phyloP scores from a whole-genome alignment of 2,113 vertebrate genomes.

The Pterocles burchelli region DNA sequence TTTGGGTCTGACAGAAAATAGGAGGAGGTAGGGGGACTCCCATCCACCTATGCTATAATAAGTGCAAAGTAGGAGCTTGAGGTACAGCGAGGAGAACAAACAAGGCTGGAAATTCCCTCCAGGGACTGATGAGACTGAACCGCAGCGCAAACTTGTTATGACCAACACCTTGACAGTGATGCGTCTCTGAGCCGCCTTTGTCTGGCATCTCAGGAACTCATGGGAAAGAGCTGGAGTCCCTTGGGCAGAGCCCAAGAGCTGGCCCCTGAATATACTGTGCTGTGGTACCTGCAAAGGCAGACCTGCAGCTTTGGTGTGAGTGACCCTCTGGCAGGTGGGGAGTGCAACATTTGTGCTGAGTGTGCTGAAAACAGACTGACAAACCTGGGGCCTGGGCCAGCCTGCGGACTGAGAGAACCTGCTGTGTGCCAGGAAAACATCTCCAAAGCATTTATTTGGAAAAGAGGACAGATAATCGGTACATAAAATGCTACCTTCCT shows the following conservation, averaged over 20 bases:
- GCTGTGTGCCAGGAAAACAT: background rate
- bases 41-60: background rate
- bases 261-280: background rate
- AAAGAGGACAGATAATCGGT: background rate
- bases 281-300: background rate
- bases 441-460: background rate
- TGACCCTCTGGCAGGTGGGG: background rate
- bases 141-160: background rate
- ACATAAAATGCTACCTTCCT: background rate
- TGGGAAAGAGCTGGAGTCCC: background rate
- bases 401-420: background rate
- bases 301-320: background rate
- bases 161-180: background rate
- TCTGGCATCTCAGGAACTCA: background rate
- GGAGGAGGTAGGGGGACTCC: background rate
- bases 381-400: background rate
- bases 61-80: background rate
- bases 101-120: background rate
- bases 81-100: background rate
- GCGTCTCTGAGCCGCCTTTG: background rate
- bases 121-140: background rate
- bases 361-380: background rate
- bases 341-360: rapidly evolving
- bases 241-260: background rate
- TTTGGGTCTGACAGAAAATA: background rate